phyloP scores from a whole-genome alignment of 2,888 invertebrate species.

The Scaptomyza caliginosa region DNA sequence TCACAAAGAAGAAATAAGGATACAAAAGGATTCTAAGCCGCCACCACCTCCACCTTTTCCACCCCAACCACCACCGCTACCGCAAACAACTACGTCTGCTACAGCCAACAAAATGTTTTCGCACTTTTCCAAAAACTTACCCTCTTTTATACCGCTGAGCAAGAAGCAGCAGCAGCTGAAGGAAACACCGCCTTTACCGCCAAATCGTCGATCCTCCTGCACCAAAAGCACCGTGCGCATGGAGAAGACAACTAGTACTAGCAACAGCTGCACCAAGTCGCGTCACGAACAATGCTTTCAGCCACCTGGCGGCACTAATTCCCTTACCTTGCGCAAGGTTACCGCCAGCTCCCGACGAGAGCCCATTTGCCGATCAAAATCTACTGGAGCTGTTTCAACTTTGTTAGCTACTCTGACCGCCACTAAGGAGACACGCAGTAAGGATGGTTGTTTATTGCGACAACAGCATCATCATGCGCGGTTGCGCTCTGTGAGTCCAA shows the following conservation, averaged over 20 bases:
- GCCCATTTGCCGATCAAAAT: constrained; percentile 83
- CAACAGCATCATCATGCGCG: constrained; percentile 74
- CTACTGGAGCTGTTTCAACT: constrained; percentile 80
- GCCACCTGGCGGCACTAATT: constrained; percentile 80
- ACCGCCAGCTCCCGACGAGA: constrained; percentile 63
- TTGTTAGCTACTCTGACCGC: constrained; percentile 62
- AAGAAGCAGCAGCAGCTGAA: constrained; percentile 82
- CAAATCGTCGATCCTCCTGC: constrained; percentile 90
- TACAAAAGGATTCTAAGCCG: not conserved
- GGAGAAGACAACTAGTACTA: constrained; percentile 83
- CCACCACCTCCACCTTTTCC: constrained; percentile 16
- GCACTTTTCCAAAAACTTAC: constrained; percentile 86
- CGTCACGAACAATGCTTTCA: constrained; percentile 83
- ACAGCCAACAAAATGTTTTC: constrained; percentile 84
- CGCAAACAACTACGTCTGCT: constrained; percentile 13
- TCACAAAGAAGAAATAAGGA: not conserved
- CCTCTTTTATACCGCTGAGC: constrained; percentile 85
- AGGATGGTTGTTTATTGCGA: constrained; percentile 60
- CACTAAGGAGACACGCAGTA: constrained; percentile 64
- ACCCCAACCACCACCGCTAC: constrained; percentile 16
- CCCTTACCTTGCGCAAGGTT: constrained; percentile 82
- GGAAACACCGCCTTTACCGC: constrained; percentile 88
- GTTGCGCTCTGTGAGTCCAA: constrained; percentile 80
- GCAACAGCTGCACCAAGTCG: constrained; percentile 59
- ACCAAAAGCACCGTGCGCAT: constrained; percentile 85